Conservation (phyloP, 2,888 invertebrate genomes). For the Ariolimax columbianus region DNA sequence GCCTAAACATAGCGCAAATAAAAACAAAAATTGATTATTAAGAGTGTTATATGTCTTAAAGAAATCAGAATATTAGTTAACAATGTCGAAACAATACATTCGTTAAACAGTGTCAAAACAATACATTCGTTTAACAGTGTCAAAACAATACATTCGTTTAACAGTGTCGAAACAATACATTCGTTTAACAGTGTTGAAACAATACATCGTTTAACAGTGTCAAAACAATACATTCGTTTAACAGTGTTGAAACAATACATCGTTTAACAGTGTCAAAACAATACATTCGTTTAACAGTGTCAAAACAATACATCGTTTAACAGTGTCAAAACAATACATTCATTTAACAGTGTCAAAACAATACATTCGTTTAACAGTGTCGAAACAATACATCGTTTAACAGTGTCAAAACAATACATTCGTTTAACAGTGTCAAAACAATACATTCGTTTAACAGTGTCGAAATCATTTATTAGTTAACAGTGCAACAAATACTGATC, state of each 20-base stretch:
- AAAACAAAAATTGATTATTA: background rate
- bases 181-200: background rate
- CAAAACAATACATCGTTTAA: background rate
- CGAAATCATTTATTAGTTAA: background rate
- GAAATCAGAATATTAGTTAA: background rate
- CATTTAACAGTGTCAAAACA: background rate
- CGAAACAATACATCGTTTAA: background rate
- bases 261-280: background rate
- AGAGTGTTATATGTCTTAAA: background rate
- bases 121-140: too few relatives aligned
- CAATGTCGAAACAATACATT: background rate
- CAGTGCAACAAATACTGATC: background rate
- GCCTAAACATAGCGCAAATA: conserved; percentile 1
- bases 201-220: background rate
- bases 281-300: too few relatives aligned
- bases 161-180: too few relatives aligned
- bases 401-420: background rate
- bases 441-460: too few relatives aligned
- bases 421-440: too few relatives aligned
- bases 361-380: background rate
- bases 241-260: background rate
- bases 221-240: too few relatives aligned
- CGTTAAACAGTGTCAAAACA: too few relatives aligned
- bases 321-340: background rate
- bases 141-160: background rate